These are phyloP conservation scores for Gorsachius magnificus DNA, from an alignment of 2,797 vertebrate species.

Conservation along the genomic window DNA sequence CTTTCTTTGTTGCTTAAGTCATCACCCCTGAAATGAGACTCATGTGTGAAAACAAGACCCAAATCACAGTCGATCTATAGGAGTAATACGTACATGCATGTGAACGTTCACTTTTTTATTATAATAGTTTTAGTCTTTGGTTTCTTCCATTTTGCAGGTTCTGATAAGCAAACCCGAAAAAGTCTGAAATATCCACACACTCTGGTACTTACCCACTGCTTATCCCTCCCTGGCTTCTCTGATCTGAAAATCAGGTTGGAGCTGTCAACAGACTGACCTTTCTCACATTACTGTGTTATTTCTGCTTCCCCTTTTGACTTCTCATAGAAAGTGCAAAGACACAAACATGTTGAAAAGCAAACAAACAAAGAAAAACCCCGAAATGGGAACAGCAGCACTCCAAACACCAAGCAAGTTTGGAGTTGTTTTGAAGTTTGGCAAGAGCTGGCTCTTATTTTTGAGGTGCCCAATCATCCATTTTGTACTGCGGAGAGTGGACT, in stretches of 20 bases:
- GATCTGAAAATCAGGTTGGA: not conserved
- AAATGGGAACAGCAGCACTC: not conserved
- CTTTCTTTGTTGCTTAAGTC: not conserved
- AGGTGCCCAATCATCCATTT: not conserved
- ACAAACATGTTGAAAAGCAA: not conserved
- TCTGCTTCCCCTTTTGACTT: slow-evolving; percentile 3
- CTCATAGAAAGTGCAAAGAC: not conserved
- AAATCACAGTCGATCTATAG: not conserved
- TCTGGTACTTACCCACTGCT: not conserved
- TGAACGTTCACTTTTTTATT: not conserved
- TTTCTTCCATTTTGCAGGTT: not conserved
- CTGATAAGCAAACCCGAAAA: not conserved
- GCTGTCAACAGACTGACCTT: not conserved
- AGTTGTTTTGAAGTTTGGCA: not conserved
- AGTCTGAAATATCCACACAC: not conserved
- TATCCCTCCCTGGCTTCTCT: not conserved
- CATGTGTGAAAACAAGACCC: not conserved
- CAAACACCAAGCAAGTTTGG: rapidly evolving
- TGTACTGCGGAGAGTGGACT: not conserved
- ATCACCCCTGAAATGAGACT: not conserved
- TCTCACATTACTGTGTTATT: not conserved
- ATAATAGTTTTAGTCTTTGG: not conserved
- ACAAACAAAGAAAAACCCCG: rapidly evolving
- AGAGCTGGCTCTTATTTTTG: not conserved
- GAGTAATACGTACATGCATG: rapidly evolving